phyloP scores from a whole-genome alignment of 2,888 invertebrate genomes.

The Escarpia spicata region DNA sequence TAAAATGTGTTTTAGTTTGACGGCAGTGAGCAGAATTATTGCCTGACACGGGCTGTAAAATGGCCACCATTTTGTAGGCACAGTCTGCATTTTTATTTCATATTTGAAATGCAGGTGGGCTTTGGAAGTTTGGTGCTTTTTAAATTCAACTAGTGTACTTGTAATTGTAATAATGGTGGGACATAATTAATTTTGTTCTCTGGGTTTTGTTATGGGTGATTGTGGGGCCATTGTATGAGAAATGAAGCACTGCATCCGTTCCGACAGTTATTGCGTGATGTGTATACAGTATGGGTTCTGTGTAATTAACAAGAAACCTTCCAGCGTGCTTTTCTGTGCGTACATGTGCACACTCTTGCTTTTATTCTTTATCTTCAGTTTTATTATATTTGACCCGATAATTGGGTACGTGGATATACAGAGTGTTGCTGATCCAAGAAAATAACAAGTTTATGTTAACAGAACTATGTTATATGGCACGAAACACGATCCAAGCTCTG shows the following conservation, averaged over 20 bases:
- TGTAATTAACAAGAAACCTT: not conserved
- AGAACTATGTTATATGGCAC: not conserved
- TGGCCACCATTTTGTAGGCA: too few species aligned
- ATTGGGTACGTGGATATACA: not conserved
- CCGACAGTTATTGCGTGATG: not conserved
- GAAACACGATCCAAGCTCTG: not conserved
- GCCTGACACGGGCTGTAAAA: too few species aligned
- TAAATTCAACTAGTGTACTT: not conserved
- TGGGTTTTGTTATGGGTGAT: not conserved
- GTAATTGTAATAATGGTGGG: not conserved
- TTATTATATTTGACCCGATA: not conserved
- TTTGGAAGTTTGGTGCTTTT: not conserved
- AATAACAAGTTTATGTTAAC: not conserved
- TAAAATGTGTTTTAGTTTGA: not conserved
- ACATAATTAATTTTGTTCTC: not conserved
- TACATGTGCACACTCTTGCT: not conserved
- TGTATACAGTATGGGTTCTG: not conserved
- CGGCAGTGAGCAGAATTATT: not conserved
- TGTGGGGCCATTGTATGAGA: not conserved
- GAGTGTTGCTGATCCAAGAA: not conserved
- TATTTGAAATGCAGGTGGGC: not conserved
- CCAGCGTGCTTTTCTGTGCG: not conserved
- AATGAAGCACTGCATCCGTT: not conserved
- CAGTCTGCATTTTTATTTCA: not conserved
- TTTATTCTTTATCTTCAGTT: not conserved